phyloP scores from a whole-genome alignment of 2,888 invertebrate genomes.

The Parasteatoda lunata region DNA sequence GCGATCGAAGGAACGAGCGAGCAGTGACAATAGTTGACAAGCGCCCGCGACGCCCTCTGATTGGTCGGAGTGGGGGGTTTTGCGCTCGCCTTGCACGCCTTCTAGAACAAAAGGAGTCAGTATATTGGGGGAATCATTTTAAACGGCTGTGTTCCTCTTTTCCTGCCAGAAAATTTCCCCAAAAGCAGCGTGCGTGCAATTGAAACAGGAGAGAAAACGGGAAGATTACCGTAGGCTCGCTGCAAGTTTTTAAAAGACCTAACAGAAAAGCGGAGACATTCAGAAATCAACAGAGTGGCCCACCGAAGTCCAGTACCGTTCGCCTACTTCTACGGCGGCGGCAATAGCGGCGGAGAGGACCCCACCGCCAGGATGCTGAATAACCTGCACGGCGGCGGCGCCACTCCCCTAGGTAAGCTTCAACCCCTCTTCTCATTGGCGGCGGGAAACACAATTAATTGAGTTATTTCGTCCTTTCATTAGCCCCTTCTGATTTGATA shows the following conservation, averaged over 20 bases:
- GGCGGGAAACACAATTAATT: slow-evolving; percentile 68
- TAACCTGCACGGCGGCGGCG: slow-evolving; percentile 66
- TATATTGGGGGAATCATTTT: slow-evolving; percentile 60
- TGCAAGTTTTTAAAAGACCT: background rate
- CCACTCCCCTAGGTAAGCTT: slow-evolving; percentile 69
- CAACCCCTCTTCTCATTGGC: slow-evolving; percentile 38
- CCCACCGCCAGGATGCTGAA: slow-evolving; percentile 67
- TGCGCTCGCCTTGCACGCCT: slow-evolving; percentile 34
- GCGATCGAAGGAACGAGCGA: slow-evolving; percentile 12
- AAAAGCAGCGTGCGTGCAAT: slow-evolving; percentile 5
- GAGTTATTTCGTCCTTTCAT: slow-evolving; percentile 70
- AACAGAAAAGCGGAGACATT: slow-evolving; percentile 1
- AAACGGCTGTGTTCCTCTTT: slow-evolving; percentile 47
- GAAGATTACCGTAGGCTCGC: background rate
- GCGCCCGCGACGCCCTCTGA: slow-evolving; percentile 66
- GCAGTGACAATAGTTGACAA: slow-evolving; percentile 69
- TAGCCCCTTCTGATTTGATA: slow-evolving; percentile 71
- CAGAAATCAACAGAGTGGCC: slow-evolving; percentile 58
- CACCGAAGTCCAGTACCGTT: slow-evolving; percentile 60
- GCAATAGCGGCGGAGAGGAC: slow-evolving; percentile 41
- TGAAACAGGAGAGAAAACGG: slow-evolving; percentile 13
- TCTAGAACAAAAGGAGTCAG: slow-evolving; percentile 63
- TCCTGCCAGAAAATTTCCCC: slow-evolving; percentile 14
- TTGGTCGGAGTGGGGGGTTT: slow-evolving; percentile 61
- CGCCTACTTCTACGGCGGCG: slow-evolving; percentile 64